Evolutionary conservation across 2,797 vertebrate genomes (phyloP), one percentile per base, ranked within the genome.

Genomic region (Pangasius larnaudii): DNA sequence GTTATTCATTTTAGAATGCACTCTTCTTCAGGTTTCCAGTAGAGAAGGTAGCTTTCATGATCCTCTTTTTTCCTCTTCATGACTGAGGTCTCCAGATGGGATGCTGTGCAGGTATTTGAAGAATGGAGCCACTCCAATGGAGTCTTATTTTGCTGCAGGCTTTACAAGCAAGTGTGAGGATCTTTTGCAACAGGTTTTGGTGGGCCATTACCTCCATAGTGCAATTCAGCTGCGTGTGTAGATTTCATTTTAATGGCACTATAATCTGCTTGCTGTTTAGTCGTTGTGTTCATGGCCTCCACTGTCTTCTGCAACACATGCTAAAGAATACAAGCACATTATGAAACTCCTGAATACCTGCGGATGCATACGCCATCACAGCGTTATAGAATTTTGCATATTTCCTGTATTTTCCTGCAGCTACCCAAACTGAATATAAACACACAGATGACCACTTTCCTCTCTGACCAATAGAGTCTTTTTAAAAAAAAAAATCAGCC

Each of bases 391-490:
- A 46, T 39, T 49, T 56, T 56, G 4, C 18, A 79, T 14, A 51
- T 33, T 36, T 36, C 27, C 51, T 69, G 13, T 49, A 4, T 27
- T 22, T 72, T 72, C 69, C 18, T 74, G 79, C 18, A 56, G 51
- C 33, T 79, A 11, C 77, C n/a, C 10, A 81, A 59, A 61, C 63
- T 49, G 75, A 46, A 85, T 74, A 65, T 63, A 89, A 80, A 88
- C 71, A 58, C 49, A 75, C 39, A 53, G 49, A 85, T 11, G 59
- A 46, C 42, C 79, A 88, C 80, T 63, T 67, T 39, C 82, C 84
- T 89, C 83, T 81, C 87, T 58, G 78, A 46, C 65, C 85, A 74
- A 13, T 6, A 72, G 69, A 74, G 51, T 13, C 56, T 58, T 71
- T 58, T n/a, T n/a, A n/a, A n/a, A 84, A 83, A 88, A 16, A 83